Percentiles rank a stretch among this genome's conserved stretches.
Evolutionary conservation across 1,140 invertebrate genomes (phyloP).

Genomic region (Zeugodacus cucurbitae): DNA sequence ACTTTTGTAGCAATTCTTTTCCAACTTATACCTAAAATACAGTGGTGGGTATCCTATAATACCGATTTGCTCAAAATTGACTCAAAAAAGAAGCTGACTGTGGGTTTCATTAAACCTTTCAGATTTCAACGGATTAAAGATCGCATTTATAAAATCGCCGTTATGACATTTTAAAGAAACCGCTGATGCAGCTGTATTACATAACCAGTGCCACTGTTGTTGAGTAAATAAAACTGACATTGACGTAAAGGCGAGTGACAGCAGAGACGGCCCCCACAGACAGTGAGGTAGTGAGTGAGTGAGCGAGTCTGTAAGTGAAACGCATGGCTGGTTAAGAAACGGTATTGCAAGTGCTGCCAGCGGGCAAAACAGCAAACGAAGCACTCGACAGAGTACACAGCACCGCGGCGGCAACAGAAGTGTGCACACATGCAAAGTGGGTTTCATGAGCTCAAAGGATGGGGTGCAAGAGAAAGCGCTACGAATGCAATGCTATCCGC

Average conservation of each 20-base stretch:
- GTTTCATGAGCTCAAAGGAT: neutral
- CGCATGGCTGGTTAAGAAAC: no score
- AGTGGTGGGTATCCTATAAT: no score
- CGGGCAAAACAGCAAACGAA: conserved; percentile 6
- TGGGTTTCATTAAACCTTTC: no score
- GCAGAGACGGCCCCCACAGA: neutral
- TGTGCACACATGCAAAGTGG: neutral
- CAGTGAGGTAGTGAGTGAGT: neutral
- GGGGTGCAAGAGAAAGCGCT: neutral
- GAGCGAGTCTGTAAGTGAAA: neutral
- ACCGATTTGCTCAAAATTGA: no score
- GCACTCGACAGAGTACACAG: neutral
- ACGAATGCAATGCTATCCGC: neutral
- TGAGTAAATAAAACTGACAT: neutral
- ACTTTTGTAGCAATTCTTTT: no score
- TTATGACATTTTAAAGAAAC: no score
- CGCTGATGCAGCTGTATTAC: no score
- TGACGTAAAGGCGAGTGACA: neutral
- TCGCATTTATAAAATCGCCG: no score
- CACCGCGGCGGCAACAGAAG: neutral
- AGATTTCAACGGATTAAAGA: no score
- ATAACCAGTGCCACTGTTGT: neutral
- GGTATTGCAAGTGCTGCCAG: neutral
- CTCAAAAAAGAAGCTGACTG: no score
- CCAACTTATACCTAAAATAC: no score